Conservation (phyloP, 2,797 vertebrate genomes). For the Anas flavirostris region DNA sequence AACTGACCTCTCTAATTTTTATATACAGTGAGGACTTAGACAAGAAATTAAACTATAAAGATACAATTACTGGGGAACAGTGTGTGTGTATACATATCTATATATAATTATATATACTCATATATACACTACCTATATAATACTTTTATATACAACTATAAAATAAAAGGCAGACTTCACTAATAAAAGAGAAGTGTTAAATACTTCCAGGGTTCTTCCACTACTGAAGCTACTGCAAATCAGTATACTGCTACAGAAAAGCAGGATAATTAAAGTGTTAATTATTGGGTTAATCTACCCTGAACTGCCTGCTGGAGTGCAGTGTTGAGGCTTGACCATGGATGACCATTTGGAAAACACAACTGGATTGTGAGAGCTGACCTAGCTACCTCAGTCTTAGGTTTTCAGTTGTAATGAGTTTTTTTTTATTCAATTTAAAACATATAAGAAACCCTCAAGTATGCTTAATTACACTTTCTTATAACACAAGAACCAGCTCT, state of each 20-base stretch:
- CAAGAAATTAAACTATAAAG: neutral
- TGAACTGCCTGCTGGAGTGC: neutral
- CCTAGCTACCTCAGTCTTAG: neutral
- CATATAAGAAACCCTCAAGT: neutral
- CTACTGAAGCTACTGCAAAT: neutral
- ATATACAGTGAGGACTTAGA: neutral
- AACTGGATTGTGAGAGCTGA: neutral
- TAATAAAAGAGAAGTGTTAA: neutral
- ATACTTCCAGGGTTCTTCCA: neutral
- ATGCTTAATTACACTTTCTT: neutral
- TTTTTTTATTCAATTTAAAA: neutral
- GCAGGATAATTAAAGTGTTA: neutral
- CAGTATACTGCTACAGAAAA: neutral
- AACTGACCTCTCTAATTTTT: neutral
- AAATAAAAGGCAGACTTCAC: neutral
- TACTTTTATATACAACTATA: neutral
- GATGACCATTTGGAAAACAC: neutral
- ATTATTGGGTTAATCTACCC: neutral
- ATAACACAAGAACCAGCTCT: neutral
- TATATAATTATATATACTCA: neutral
- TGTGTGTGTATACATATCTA: neutral
- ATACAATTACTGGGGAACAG: neutral
- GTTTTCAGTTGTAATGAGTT: neutral
- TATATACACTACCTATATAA: neutral
- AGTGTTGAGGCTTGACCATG: neutral